Percentiles rank a stretch among this genome's conserved stretches.
Conservation (phyloP, 23 tunicate species). For the Botrylloides violaceus region DNA sequence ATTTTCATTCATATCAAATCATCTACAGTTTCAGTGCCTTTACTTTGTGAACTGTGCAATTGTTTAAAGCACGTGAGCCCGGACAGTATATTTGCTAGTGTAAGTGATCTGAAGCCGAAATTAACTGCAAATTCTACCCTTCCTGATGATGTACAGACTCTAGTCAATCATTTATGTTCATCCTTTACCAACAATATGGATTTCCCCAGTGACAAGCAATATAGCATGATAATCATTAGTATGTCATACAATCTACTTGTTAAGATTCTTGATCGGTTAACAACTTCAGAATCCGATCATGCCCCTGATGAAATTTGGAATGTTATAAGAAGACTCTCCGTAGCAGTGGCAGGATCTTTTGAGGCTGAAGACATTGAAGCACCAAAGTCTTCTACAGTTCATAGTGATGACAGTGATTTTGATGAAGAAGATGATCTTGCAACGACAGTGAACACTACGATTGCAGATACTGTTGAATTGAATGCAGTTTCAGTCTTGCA, state of each 20-base stretch:
- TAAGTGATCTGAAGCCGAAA: slow-evolving; percentile 27
- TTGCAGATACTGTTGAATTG: not conserved
- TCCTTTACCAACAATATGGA: not conserved
- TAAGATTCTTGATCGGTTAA: slow-evolving; percentile 11
- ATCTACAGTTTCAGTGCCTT: not conserved
- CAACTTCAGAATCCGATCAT: slow-evolving; percentile 7
- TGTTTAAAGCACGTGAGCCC: slow-evolving; percentile 16
- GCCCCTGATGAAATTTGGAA: slow-evolving; percentile 12
- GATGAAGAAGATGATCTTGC: slow-evolving; percentile 6
- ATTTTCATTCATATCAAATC: slow-evolving; percentile 19
- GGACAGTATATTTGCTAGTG: slow-evolving; percentile 17
- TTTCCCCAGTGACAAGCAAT: not conserved
- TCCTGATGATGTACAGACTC: slow-evolving; percentile 50
- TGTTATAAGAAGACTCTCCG: not conserved
- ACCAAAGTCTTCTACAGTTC: not conserved
- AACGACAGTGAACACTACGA: not conserved
- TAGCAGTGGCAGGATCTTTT: not conserved
- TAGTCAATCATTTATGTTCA: slow-evolving; percentile 44
- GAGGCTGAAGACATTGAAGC: slow-evolving; percentile 2
- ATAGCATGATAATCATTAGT: slow-evolving; percentile 1
- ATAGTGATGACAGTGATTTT: not conserved
- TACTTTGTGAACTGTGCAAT: slow-evolving; percentile 10
- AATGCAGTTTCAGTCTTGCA: not conserved
- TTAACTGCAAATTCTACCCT: slow-evolving; percentile 33
- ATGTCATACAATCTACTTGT: slow-evolving; percentile 28